Evolutionary conservation across 2,797 vertebrate species (phyloP).

Genomic region (Hephaestus fuliginosus): DNA sequence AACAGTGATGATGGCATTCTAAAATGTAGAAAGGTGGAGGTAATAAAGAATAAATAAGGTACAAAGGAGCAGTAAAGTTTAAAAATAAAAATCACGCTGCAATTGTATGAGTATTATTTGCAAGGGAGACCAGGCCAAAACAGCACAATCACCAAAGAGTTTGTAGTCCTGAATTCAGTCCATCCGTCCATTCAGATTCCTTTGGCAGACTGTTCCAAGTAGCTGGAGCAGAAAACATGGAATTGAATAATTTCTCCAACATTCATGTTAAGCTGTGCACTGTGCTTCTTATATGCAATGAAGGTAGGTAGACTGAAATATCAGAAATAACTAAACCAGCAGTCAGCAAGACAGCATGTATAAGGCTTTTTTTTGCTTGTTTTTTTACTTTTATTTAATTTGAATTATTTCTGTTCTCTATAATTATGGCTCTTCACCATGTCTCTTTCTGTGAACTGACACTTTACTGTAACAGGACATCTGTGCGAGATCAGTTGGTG

Average conservation of each 20-base stretch:
- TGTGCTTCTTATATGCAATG: background rate
- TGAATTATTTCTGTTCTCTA: background rate
- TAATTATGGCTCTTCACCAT: background rate
- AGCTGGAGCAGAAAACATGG: slow-evolving; percentile 1
- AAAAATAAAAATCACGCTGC: background rate
- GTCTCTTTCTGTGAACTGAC: background rate
- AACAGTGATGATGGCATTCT: background rate
- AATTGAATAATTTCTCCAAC: background rate
- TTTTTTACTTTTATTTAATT: background rate
- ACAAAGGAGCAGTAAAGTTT: background rate
- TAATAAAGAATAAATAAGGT: background rate
- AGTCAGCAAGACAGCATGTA: too few species aligned
- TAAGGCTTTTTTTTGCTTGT: background rate
- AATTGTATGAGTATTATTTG: background rate
- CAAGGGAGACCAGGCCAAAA: background rate
- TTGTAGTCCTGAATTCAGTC: background rate
- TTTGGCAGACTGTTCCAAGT: background rate
- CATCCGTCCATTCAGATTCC: background rate
- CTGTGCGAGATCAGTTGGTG: background rate
- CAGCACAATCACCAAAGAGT: background rate
- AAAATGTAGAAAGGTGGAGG: background rate
- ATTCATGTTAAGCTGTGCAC: background rate
- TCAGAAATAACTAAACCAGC: background rate
- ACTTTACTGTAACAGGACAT: background rate
- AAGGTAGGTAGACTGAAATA: background rate